Conservation (phyloP, 2,888 invertebrate genomes). For the Mechanitis mazaeus region DNA sequence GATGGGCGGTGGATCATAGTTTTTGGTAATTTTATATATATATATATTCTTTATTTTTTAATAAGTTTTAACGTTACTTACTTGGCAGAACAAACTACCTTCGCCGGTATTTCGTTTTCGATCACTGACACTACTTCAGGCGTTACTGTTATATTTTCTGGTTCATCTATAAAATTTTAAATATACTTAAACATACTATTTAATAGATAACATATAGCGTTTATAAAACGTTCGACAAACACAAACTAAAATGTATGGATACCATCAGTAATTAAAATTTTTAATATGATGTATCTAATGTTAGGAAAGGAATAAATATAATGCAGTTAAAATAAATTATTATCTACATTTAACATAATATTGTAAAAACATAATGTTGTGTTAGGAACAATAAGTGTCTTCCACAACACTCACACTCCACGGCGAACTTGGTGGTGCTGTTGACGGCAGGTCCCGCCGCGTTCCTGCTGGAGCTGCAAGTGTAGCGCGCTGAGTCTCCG, state of each 20-base stretch:
- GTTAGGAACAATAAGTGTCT: background rate
- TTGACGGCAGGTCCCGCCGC: slow-evolving; percentile 87
- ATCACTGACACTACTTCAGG: slow-evolving; percentile 60
- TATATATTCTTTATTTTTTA: too few species aligned
- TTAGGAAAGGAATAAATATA: too few species aligned
- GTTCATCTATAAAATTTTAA: slow-evolving; percentile 65
- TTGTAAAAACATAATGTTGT: too few species aligned
- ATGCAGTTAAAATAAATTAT: too few species aligned
- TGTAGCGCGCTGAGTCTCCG: slow-evolving; percentile 88
- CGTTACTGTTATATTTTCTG: slow-evolving; percentile 89
- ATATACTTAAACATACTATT: too few species aligned
- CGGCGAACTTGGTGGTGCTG: slow-evolving; percentile 89
- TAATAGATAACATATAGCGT: too few species aligned
- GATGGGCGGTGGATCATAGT: too few species aligned
- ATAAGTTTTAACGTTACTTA: slow-evolving; percentile 33
- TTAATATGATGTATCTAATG: too few species aligned
- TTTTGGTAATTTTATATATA: too few species aligned
- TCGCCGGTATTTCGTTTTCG: slow-evolving; percentile 66
- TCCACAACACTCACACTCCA: slow-evolving; percentile 85
- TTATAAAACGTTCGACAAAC: background rate
- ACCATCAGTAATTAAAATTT: too few species aligned
- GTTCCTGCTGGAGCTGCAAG: slow-evolving; percentile 87
- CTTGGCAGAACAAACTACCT: slow-evolving; percentile 66
- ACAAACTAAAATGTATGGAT: too few species aligned
- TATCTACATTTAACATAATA: too few species aligned